These are phyloP conservation scores for Chalcosyrphus nemorum DNA, from an alignment of 2,888 invertebrate species.

Conservation along the genomic window DNA sequence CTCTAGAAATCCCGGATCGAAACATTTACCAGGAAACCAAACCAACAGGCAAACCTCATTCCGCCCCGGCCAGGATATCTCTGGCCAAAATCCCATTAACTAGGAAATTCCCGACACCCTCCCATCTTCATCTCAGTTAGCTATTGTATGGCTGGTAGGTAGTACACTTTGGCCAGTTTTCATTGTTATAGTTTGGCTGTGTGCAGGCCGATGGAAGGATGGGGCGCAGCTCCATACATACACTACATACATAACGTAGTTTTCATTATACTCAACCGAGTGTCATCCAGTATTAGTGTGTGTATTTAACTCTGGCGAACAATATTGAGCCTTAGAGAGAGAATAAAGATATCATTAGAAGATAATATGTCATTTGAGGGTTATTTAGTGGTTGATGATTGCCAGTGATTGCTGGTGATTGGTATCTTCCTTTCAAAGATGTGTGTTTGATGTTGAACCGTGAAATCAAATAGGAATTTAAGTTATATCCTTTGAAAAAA, in stretches of 20 bases:
- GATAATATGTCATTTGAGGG: constrained; percentile 59
- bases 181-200: constrained; percentile 31
- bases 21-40: constrained; percentile 44
- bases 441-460: not conserved
- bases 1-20: constrained; percentile 50
- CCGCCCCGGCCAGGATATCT: constrained; percentile 32
- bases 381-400: constrained; percentile 58
- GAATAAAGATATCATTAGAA: constrained; percentile 57
- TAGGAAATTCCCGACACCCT: constrained; percentile 38
- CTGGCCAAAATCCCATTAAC: constrained; percentile 60
- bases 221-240: not conserved
- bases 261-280: constrained; percentile 12
- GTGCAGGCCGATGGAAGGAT: not conserved
- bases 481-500: not conserved
- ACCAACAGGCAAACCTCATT: constrained; percentile 32
- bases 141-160: constrained; percentile 8
- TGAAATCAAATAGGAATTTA: not conserved
- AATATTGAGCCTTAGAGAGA: constrained; percentile 34
- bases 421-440: not conserved
- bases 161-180: constrained; percentile 42
- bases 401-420: constrained; percentile 40
- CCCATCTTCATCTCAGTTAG: constrained; percentile 24
- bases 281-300: constrained; percentile 25
- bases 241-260: not conserved
- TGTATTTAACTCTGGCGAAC: constrained; percentile 28